Conservation (phyloP, 53 echinoderm and acorn worm species). For the Apostichopus leukothele region DNA sequence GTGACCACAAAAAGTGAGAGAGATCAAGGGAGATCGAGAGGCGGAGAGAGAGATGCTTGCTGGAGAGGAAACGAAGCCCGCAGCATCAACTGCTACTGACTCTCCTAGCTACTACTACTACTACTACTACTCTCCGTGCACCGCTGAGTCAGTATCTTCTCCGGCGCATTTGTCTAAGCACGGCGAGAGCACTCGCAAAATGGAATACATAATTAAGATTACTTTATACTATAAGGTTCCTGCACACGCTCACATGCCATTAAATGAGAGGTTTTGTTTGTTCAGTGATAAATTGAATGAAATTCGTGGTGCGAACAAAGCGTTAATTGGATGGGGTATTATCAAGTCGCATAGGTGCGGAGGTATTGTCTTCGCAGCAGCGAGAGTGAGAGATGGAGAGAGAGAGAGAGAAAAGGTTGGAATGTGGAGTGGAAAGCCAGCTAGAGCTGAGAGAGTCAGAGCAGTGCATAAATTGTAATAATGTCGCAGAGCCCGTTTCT, state of each 20-base stretch:
- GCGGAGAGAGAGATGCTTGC: not conserved
- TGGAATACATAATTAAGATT: constrained; percentile 51
- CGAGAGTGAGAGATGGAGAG: not conserved
- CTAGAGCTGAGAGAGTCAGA: not conserved
- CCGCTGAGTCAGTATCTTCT: not conserved
- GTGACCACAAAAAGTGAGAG: not conserved
- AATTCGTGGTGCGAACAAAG: constrained; percentile 52
- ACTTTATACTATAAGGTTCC: not conserved
- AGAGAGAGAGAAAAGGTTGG: not conserved
- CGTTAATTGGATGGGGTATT: constrained; percentile 52
- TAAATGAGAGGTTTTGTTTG: constrained; percentile 51
- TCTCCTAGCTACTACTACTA: not conserved
- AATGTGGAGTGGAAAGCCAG: not conserved
- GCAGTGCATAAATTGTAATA: constrained; percentile 46
- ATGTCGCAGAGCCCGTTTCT: not conserved
- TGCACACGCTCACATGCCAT: constrained; percentile 47
- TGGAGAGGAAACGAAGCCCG: not conserved
- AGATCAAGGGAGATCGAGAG: not conserved
- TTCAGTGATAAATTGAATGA: constrained; percentile 50
- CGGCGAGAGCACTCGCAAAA: constrained; percentile 26
- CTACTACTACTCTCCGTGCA: not conserved
- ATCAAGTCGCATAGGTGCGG: constrained; percentile 47
- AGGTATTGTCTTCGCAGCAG: constrained; percentile 41
- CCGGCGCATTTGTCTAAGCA: constrained; percentile 25
- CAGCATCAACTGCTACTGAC: not conserved